Evolutionary conservation across 2,888 invertebrate species (phyloP), one percentile per base, ranked within the genome.

Genomic region (Chirona hameri): DNA sequence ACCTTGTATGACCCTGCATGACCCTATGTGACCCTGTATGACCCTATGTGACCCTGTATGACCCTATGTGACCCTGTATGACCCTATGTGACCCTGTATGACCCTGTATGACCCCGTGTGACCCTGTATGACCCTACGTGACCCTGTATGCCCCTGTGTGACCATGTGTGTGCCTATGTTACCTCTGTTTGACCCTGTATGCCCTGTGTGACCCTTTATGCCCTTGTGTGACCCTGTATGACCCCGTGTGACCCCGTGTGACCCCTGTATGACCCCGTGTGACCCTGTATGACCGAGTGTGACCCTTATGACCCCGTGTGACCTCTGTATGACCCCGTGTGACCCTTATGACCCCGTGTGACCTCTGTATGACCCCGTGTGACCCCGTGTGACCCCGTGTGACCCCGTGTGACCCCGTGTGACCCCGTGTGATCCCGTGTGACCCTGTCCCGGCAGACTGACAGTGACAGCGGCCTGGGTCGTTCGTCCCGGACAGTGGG

Each of bases 381-480:
- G n/a, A n/a, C n/a, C n/a, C n/a, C n/a, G n/a, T n/a, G n/a, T n/a
- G n/a, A n/a, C n/a, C n/a, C n/a, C n/a, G n/a, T n/a, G n/a, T n/a
- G n/a, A n/a, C n/a, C n/a, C n/a, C n/a, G n/a, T n/a, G n/a, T n/a
- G n/a, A n/a, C n/a, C n/a, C n/a, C n/a, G n/a, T n/a, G n/a, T n/a
- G n/a, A n/a, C n/a, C n/a, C n/a, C n/a, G n/a, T n/a, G n/a, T n/a
- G n/a, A n/a, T n/a, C n/a, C n/a, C n/a, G n/a, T n/a, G n/a, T n/a
- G n/a, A n/a, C n/a, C n/a, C 18, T n/a, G 24, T n/a, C 60, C 31
- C 69, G 48, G 24, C 81, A 84, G 84, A 83, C 81, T 24, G 83
- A 82, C 60, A 83, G 84, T 31, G 84, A 84, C 27, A 65, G 55
- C 55, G 82, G 79, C 14, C 60, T 81, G 18, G 83, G 85, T 21